These are phyloP conservation scores for Tuberolachnus salignus DNA, from an alignment of 2,888 invertebrate species.

Conservation along the genomic window DNA sequence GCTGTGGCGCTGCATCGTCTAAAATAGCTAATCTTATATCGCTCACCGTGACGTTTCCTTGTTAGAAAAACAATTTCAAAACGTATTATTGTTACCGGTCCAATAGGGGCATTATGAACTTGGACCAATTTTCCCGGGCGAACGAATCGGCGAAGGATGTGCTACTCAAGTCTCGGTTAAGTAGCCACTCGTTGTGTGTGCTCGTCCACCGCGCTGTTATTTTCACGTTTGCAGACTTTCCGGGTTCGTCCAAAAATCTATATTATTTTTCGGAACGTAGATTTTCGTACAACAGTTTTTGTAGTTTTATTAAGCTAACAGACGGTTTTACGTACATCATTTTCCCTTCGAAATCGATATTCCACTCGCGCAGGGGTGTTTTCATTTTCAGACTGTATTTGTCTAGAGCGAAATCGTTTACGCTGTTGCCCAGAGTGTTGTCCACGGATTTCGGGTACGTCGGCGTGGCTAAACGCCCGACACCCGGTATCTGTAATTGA, in stretches of 20 bases:
- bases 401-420: constrained; percentile 23
- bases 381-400: neutral
- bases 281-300: too few species aligned
- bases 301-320: neutral
- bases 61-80: too few species aligned
- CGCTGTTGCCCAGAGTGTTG: neutral
- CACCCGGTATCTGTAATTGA: constrained; percentile 20
- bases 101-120: neutral
- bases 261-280: neutral
- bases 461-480: constrained; percentile 9
- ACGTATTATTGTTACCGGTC: constrained; percentile 34
- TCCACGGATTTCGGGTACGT: constrained; percentile 13
- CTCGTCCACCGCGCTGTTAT: constrained; percentile 35
- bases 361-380: constrained; percentile 25
- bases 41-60: too few species aligned
- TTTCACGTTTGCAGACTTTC: neutral
- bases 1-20: too few species aligned
- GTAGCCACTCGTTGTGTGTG: constrained; percentile 23
- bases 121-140: constrained; percentile 28
- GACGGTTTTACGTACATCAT: constrained; percentile 14
- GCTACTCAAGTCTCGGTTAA: constrained; percentile 44
- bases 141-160: constrained; percentile 24
- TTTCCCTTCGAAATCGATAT: constrained; percentile 21
- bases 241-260: constrained; percentile 11
- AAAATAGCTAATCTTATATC: too few species aligned